Evolutionary conservation across 2,888 invertebrate genomes (phyloP).

Genomic region (Sminthurinus aureus): DNA sequence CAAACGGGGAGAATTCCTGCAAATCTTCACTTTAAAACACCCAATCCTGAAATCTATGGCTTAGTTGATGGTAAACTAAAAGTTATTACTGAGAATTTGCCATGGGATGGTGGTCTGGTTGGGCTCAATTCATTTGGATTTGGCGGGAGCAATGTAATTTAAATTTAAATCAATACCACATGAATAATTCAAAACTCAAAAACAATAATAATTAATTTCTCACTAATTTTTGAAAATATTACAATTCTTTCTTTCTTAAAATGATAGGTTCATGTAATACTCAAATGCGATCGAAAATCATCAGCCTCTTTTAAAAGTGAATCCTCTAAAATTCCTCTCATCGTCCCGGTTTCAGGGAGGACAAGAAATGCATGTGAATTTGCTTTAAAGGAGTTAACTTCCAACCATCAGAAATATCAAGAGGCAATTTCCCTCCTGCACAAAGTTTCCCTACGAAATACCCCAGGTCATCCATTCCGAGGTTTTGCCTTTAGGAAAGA

Average conservation of each 20-base stretch:
- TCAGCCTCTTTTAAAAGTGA: background rate
- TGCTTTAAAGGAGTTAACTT: background rate
- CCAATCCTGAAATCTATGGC: conserved; percentile 90
- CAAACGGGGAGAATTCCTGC: conserved; percentile 77
- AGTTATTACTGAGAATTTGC: conserved; percentile 35
- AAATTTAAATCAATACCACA: no score
- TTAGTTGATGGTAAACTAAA: conserved; percentile 77
- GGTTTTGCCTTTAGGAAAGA: conserved; percentile 24
- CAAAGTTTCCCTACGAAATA: conserved; percentile 22
- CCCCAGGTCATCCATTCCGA: conserved; percentile 29
- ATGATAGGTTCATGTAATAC: conserved; percentile 31
- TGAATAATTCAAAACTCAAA: no score
- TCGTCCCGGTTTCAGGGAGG: conserved; percentile 40
- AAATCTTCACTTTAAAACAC: conserved; percentile 85
- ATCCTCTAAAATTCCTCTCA: background rate
- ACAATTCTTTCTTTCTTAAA: no score
- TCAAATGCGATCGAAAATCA: conserved; percentile 57
- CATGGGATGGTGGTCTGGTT: conserved; percentile 26
- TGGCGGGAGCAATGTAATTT: conserved; percentile 4
- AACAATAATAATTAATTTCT: no score
- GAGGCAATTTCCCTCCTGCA: conserved; percentile 37
- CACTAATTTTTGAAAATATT: no score
- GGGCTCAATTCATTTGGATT: conserved; percentile 33
- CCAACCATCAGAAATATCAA: background rate
- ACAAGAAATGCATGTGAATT: conserved; percentile 19